These are phyloP conservation scores for Dasyprocta punctata DNA, from an alignment of 2,113 vertebrate species.

Conservation along the genomic window DNA sequence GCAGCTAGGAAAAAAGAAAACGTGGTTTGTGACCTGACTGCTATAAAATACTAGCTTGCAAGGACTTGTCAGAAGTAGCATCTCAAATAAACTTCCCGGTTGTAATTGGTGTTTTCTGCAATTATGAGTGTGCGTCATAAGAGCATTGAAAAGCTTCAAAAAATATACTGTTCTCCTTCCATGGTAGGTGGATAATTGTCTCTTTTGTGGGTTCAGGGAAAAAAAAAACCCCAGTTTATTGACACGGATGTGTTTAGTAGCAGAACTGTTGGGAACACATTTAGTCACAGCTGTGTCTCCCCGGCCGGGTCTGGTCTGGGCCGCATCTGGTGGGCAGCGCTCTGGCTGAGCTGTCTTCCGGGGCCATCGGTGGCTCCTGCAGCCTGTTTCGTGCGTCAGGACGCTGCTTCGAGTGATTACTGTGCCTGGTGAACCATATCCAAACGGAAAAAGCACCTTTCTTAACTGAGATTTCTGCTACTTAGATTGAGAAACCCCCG, in stretches of 20 bases:
- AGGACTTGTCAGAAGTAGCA: constrained; percentile 32
- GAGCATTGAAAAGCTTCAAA: constrained; percentile 13
- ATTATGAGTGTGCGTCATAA: background rate
- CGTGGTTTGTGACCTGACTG: background rate
- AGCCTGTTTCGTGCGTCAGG: background rate
- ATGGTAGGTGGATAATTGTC: background rate
- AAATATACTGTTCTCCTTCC: background rate
- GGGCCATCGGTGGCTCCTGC: background rate
- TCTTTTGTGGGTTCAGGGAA: background rate
- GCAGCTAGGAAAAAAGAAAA: background rate
- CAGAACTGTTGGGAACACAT: constrained; percentile 1
- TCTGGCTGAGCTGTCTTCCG: background rate
- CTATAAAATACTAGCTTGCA: background rate
- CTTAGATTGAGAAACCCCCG: constrained; percentile 4
- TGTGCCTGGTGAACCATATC: background rate
- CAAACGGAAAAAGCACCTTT: constrained; percentile 27
- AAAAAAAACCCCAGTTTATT: background rate
- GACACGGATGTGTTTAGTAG: background rate
- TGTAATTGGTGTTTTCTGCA: constrained; percentile 44
- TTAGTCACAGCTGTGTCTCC: background rate
- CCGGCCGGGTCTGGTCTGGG: background rate
- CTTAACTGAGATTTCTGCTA: background rate
- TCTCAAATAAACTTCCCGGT: background rate
- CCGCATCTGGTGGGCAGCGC: background rate
- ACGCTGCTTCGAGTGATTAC: background rate